These are phyloP conservation scores for Polyommatus iphigenia DNA, from an alignment of 2,888 invertebrate species.

Conservation along the genomic window DNA sequence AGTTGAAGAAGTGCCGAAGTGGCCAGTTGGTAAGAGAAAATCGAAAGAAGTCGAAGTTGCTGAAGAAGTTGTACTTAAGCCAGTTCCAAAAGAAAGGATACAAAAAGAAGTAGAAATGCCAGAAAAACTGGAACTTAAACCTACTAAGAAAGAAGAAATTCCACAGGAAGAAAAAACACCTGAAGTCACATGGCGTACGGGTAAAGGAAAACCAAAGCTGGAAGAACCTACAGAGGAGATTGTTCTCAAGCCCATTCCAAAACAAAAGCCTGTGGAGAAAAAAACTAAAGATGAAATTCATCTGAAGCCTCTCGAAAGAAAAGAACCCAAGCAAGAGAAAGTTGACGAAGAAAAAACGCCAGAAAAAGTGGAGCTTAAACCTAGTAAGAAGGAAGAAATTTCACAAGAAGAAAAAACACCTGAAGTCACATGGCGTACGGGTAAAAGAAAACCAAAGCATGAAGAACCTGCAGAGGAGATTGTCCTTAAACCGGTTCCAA, in stretches of 20 bases:
- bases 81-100: constrained; percentile 49
- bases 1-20: constrained; percentile 53
- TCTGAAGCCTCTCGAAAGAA: constrained; percentile 48
- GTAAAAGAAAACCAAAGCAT: constrained; percentile 50
- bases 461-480: too few relatives aligned
- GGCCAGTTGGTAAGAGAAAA: constrained; percentile 57
- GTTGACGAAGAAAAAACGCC: constrained; percentile 52
- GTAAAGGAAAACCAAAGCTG: constrained; percentile 53
- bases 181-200: constrained; percentile 40
- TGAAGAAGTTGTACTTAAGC: constrained; percentile 68
- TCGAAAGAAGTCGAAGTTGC: constrained; percentile 50
- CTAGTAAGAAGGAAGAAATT: constrained; percentile 47
- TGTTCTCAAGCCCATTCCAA: constrained; percentile 66
- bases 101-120: constrained; percentile 52
- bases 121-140: constrained; percentile 52
- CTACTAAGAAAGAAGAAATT: constrained; percentile 20
- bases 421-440: constrained; percentile 48
- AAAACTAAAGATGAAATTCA: constrained; percentile 48
- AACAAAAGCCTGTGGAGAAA: constrained; percentile 53
- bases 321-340: constrained; percentile 55
- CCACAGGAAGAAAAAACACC: too few relatives aligned
- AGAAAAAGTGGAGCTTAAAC: constrained; percentile 18
- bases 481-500: constrained; percentile 40
- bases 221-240: constrained; percentile 57
- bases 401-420: constrained; percentile 48